These are phyloP conservation scores for Avahi laniger DNA, from an alignment of 2,797 vertebrate species.

Conservation along the genomic window DNA sequence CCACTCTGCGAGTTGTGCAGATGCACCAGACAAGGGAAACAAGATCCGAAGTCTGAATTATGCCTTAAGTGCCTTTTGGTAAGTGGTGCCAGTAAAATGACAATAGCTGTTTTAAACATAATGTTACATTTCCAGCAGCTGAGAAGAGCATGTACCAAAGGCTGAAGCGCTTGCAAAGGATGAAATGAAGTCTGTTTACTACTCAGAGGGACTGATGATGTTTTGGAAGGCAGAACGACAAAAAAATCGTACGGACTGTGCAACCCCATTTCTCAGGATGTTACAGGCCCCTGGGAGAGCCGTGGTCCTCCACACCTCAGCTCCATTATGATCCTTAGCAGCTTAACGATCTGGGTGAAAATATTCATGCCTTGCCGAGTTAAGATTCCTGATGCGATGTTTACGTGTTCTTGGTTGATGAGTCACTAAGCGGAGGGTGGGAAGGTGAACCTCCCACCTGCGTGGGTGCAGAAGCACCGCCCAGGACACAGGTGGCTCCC, in stretches of 20 bases:
- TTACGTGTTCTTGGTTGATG: conserved; percentile 72
- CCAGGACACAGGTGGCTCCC: conserved; percentile 26
- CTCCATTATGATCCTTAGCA: neutral
- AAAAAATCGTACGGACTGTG: neutral
- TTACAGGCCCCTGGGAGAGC: neutral
- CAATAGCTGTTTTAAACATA: conserved; percentile 31
- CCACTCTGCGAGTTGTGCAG: neutral
- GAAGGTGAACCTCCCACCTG: conserved; percentile 68
- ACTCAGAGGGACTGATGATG: neutral
- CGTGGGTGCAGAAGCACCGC: conserved; percentile 82
- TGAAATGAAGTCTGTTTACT: conserved; percentile 15
- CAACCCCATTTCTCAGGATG: conserved; percentile 1
- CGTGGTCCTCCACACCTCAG: neutral
- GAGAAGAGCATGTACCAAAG: conserved; percentile 1
- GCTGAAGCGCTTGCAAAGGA: conserved; percentile 13
- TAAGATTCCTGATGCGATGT: conserved; percentile 65
- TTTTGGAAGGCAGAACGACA: neutral
- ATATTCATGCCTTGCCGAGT: conserved; percentile 48
- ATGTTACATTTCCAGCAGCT: neutral
- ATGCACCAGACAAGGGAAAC: neutral
- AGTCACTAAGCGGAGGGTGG: conserved; percentile 53
- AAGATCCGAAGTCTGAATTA: conserved; percentile 9
- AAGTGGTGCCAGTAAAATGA: conserved; percentile 51
- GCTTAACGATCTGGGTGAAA: conserved; percentile 67
- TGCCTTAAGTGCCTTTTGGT: conserved; percentile 14